Conservation (phyloP, 2,113 vertebrate genomes). For the Ciconia maguari region DNA sequence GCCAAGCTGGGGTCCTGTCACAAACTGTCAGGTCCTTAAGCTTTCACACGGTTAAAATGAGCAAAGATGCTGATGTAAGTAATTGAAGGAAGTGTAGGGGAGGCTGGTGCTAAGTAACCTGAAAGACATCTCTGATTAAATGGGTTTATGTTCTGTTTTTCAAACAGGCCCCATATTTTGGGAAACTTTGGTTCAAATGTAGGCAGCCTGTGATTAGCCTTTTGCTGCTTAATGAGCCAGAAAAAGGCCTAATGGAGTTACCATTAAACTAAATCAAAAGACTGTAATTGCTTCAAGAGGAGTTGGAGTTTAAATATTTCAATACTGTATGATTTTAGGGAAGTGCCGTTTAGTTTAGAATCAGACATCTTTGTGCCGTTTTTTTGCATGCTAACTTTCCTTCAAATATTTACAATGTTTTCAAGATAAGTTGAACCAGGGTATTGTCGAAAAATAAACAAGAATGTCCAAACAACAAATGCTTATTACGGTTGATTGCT, state of each 20-base stretch:
- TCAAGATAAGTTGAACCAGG: not conserved
- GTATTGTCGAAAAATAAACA: not conserved
- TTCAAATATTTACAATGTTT: not conserved
- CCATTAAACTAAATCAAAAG: not conserved
- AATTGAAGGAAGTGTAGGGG: not conserved
- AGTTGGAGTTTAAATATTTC: not conserved
- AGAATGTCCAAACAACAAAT: not conserved
- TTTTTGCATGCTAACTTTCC: not conserved
- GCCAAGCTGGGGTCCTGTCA: not conserved
- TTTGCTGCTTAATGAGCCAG: not conserved
- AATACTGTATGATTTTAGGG: not conserved
- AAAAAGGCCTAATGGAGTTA: not conserved
- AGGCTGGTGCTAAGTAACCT: not conserved
- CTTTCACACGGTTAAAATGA: not conserved
- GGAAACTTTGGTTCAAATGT: not conserved
- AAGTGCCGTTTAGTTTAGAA: not conserved
- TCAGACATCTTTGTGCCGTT: not conserved
- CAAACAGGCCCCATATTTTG: not conserved
- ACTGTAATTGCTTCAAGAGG: not conserved
- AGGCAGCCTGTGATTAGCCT: not conserved
- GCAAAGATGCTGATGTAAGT: not conserved
- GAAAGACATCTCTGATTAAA: not conserved
- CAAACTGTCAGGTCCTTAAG: not conserved
- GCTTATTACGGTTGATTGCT: not conserved
- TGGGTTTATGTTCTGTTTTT: not conserved